Evolutionary conservation across 2,888 invertebrate species (phyloP).

Genomic region (Troides helena): DNA sequence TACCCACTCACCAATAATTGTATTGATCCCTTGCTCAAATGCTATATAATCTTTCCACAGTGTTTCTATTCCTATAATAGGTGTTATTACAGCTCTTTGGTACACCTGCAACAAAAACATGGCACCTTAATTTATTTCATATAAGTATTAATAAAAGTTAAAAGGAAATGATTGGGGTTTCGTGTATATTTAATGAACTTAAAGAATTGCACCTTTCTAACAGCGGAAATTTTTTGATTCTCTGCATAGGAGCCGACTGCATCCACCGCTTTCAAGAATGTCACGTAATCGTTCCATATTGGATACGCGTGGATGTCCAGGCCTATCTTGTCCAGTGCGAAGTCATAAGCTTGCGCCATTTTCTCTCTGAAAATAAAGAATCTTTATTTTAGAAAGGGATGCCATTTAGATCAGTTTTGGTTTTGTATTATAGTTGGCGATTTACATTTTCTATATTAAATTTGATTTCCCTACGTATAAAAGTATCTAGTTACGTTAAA

Average conservation of each 20-base stretch:
- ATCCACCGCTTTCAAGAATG: slow-evolving; percentile 96
- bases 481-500: no score
- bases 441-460: no score
- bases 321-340: slow-evolving; percentile 99
- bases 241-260: slow-evolving; percentile 99
- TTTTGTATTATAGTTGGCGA: no score
- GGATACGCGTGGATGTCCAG: slow-evolving; percentile 98
- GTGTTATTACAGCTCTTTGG: slow-evolving; percentile 97
- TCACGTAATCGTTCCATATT: slow-evolving; percentile 99
- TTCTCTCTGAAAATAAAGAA: slow-evolving; percentile 87
- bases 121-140: background rate
- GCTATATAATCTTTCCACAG: slow-evolving; percentile 98
- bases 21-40: slow-evolving; percentile 94
- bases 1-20: slow-evolving; percentile 70
- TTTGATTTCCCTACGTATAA: no score
- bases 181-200: background rate
- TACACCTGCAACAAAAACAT: slow-evolving; percentile 85
- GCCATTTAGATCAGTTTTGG: no score
- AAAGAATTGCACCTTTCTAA: slow-evolving; percentile 86
- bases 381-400: background rate
- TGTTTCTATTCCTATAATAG: slow-evolving; percentile 97
- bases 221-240: slow-evolving; percentile 99
- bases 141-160: no score
- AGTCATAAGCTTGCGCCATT: slow-evolving; percentile 99
- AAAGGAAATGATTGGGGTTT: no score